Conservation (phyloP, 1,140 invertebrate genomes). For the Polypedilum pembai region DNA sequence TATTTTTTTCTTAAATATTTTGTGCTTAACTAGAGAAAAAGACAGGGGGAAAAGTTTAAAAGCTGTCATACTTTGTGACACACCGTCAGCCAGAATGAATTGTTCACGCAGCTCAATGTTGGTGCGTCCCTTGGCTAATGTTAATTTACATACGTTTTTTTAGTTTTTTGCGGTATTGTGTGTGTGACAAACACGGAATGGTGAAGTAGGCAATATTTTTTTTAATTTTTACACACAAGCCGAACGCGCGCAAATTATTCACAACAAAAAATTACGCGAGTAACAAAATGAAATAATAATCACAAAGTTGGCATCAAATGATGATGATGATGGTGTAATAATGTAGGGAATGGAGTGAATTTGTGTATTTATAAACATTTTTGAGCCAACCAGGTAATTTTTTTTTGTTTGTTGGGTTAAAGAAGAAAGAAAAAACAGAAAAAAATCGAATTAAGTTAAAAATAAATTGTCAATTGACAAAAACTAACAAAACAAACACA, state of each 20-base stretch:
- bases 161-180: conserved; percentile 32
- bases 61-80: conserved; percentile 94
- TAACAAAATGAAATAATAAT: conserved; percentile 36
- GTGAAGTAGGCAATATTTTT: conserved; percentile 32
- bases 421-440: conserved; percentile 40
- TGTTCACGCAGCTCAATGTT: conserved; percentile 98
- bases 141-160: conserved; percentile 38
- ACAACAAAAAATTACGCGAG: conserved; percentile 32
- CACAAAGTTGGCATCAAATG: conserved; percentile 31
- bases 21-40: background rate
- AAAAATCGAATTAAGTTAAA: conserved; percentile 34
- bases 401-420: conserved; percentile 10
- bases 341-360: conserved; percentile 30
- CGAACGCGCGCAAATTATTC: conserved; percentile 32
- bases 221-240: conserved; percentile 34
- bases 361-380: conserved; percentile 29
- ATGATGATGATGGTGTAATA: conserved; percentile 30
- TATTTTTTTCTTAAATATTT: background rate
- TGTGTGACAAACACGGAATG: conserved; percentile 31
- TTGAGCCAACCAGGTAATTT: conserved; percentile 7
- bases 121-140: conserved; percentile 94
- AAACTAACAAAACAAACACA: conserved; percentile 1
- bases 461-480: background rate
- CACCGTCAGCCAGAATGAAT: conserved; percentile 95
- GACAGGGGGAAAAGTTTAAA: conserved; percentile 55